Evolutionary conservation across 2,113 vertebrate species (phyloP).

Genomic region (Harpagus bidentatus): DNA sequence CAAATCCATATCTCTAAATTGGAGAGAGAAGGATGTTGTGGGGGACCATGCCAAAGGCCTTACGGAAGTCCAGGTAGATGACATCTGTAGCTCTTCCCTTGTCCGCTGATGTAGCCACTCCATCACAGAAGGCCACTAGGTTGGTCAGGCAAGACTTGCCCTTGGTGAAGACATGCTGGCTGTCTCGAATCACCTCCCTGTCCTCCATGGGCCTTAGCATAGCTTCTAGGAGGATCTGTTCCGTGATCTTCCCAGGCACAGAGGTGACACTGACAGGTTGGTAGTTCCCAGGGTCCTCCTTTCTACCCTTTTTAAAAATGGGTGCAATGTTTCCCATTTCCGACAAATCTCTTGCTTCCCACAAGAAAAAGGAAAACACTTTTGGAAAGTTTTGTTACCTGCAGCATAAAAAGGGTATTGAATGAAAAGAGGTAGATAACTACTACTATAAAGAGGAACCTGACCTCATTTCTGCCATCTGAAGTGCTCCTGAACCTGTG

Average conservation of each 20-base stretch:
- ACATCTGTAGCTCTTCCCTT: background rate
- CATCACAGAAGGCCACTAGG: background rate
- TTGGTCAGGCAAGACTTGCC: background rate
- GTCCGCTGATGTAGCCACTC: background rate
- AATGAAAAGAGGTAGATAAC: background rate
- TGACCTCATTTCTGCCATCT: background rate
- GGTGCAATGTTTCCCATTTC: background rate
- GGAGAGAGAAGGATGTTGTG: background rate
- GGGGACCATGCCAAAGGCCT: background rate
- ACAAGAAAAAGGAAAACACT: background rate
- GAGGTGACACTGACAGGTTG: background rate
- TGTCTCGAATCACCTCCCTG: background rate
- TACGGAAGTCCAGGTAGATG: background rate
- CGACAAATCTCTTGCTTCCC: background rate
- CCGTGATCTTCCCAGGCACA: background rate
- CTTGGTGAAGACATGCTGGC: background rate
- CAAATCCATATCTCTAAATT: background rate
- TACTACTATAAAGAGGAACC: background rate
- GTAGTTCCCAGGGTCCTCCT: background rate
- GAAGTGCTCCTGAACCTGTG: background rate
- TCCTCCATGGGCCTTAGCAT: background rate
- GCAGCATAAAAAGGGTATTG: background rate
- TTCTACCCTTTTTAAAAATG: background rate
- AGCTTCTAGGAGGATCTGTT: background rate
- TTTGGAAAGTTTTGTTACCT: background rate